Base-by-base conservation (phyloP, 2,113 vertebrate species). In the Taxidea taxus region DNA sequence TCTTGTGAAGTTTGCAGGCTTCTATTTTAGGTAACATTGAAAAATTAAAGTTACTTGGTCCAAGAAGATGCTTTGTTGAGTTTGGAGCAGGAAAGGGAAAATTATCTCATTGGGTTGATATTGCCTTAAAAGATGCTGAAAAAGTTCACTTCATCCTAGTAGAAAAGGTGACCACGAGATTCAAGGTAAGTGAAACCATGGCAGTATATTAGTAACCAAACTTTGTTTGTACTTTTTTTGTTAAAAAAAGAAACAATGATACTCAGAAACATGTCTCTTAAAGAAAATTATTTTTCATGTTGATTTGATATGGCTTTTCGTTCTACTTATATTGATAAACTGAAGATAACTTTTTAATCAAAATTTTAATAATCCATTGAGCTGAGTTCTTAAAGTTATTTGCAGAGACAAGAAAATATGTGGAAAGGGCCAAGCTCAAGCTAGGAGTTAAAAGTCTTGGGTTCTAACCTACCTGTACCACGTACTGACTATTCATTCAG, bases 61-160 rank as follows among this genome's bases (percentile, higher is more conserved):
- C 99, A 39, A 98, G 99, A 96, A 99, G 98, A 93, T 99, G 99
- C 98, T 99, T 99, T 93, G 98, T 99, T 92, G 99, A 99, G 97
- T 99, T 99, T 96, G 99, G 99, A 94, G 99, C 99, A 11, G 99
- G 99, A 31, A 99, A 99, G 96, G 99, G 99, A 87, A 99, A 99
- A 98, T 99, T 99, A 80, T 99, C 99, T 78, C 99, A 99, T 9
- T 99, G 99, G 99, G 99, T 99, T 96, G 99, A 99, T 56, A 96
- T 98, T 96, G 99, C 99, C 81, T 98, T 99, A 95, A 99, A 99
- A 98, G 98, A 98, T 51, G 87, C 81, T 18, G 97, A 99, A 44
- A 98, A 99, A 27, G 98, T 99, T 96, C 98, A 99, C 95, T 99
- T 99, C 98, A 98, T 99, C 97, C 99, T 99, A 85, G 99, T 99